Evolutionary conservation across 2,888 invertebrate genomes (phyloP).

Genomic region (Stenurella melanura): DNA sequence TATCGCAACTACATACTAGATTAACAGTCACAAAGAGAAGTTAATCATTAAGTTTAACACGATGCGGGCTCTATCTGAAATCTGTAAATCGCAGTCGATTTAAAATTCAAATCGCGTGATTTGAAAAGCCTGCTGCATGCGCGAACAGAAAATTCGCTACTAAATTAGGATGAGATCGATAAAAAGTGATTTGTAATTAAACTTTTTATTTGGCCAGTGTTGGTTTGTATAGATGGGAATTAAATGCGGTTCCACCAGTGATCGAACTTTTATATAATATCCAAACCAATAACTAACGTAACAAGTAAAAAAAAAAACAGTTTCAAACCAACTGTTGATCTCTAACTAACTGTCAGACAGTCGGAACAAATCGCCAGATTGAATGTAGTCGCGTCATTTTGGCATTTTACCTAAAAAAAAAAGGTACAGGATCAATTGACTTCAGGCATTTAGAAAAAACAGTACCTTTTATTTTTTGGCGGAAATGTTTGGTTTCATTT

Average conservation of each 20-base stretch:
- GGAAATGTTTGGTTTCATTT: no score
- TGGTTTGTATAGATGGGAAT: constrained; percentile 11
- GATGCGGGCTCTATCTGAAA: constrained; percentile 16
- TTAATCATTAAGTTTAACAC: no score
- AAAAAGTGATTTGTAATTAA: constrained; percentile 4
- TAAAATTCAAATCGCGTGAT: constrained; percentile 20
- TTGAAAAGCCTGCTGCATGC: background rate
- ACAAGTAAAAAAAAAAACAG: no score
- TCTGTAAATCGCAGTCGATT: background rate
- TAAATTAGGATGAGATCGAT: constrained; percentile 22
- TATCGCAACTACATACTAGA: background rate
- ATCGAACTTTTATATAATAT: background rate
- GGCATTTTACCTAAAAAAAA: no score
- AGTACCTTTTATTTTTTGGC: no score
- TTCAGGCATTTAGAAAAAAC: no score
- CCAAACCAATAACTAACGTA: no score
- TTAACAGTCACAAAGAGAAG: background rate
- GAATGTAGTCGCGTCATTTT: no score
- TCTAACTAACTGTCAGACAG: no score
- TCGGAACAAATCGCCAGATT: no score
- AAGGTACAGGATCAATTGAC: no score
- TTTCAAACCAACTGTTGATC: no score
- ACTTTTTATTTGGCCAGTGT: background rate
- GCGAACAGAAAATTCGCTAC: constrained; percentile 8
- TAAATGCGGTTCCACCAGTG: constrained; percentile 20